Percentiles rank a stretch among this genome's conserved stretches.
Evolutionary conservation across 2,113 vertebrate genomes (phyloP).

Genomic region (Hyperopisus bebe): DNA sequence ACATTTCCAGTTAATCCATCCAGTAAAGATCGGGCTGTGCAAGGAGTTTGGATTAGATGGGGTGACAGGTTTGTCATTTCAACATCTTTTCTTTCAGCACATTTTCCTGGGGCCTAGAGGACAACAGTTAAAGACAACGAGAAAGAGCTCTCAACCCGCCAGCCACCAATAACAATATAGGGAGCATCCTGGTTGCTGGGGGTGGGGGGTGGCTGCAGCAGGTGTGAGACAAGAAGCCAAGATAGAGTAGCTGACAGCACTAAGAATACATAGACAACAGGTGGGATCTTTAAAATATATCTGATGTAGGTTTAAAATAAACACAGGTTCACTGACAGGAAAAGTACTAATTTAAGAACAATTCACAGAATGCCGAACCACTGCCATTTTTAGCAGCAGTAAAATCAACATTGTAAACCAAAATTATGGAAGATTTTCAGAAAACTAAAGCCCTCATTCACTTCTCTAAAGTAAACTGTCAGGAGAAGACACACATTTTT

Average conservation of each 20-base stretch:
- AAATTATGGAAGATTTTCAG: not conserved
- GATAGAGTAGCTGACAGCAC: not conserved
- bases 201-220: not conserved
- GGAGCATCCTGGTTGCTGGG: not conserved
- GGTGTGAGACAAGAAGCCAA: not conserved
- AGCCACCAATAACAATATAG: not conserved
- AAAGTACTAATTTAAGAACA: not conserved
- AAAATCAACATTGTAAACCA: not conserved
- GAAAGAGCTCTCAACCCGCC: not conserved
- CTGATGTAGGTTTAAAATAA: not conserved
- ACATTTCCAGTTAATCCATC: not conserved
- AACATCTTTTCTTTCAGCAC: not conserved
- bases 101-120: not conserved
- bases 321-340: not conserved
- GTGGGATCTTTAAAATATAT: not conserved
- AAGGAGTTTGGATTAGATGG: no score
- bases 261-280: slow-evolving; percentile 12
- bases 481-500: not conserved
- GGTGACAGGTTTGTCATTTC: no score
- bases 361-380: not conserved
- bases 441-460: not conserved
- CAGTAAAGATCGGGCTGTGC: not conserved
- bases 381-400: not conserved
- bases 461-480: not conserved
- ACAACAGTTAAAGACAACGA: not conserved